Evolutionary conservation across 53 echinoderm and acorn worm species (phyloP).

Genomic region (Apostichopus leukothele): DNA sequence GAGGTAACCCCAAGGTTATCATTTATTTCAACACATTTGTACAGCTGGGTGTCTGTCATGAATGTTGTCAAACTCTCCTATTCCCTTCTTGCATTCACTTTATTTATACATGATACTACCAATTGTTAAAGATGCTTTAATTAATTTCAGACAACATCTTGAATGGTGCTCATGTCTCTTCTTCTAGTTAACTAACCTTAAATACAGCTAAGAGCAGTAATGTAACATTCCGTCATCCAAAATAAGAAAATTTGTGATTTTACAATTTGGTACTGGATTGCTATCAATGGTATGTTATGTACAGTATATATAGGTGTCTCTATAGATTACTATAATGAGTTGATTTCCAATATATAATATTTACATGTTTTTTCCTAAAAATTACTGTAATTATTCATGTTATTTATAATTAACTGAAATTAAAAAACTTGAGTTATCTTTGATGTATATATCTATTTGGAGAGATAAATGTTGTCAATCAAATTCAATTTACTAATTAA

Average conservation of each 20-base stretch:
- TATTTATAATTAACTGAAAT: too few relatives aligned
- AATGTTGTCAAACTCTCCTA: too few relatives aligned
- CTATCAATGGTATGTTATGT: too few relatives aligned
- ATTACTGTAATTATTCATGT: too few relatives aligned
- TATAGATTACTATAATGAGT: too few relatives aligned
- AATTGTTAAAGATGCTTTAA: neutral
- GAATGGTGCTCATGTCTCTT: too few relatives aligned
- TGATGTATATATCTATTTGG: neutral
- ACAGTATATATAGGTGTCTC: neutral
- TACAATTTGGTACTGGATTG: neutral
- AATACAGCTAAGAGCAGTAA: neutral
- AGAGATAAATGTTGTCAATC: neutral
- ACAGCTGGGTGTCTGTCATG: too few relatives aligned
- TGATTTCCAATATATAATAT: too few relatives aligned
- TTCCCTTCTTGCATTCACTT: neutral
- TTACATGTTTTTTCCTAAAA: too few relatives aligned
- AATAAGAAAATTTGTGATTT: neutral
- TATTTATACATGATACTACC: neutral
- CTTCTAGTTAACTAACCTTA: neutral
- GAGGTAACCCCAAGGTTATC: neutral
- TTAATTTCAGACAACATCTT: too few relatives aligned
- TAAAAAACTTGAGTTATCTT: neutral
- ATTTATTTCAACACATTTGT: neutral
- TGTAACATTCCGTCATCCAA: too few relatives aligned
- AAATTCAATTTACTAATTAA: neutral